phyloP scores from a whole-genome alignment of 2,113 vertebrate species.

The Lipotes vexillifer region DNA sequence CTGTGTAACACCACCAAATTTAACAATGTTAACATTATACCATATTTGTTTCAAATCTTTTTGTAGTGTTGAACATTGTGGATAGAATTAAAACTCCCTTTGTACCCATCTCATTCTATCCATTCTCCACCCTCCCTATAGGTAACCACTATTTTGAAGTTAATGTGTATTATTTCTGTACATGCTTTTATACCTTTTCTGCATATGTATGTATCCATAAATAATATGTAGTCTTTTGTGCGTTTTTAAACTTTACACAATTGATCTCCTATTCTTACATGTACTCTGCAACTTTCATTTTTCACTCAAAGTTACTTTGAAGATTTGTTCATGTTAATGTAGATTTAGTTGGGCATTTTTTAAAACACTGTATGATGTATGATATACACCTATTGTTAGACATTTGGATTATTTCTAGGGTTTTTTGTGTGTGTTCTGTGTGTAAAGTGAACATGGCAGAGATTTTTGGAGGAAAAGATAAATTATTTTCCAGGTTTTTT shows the following conservation, averaged over 20 bases:
- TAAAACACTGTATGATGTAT: constrained; percentile 27
- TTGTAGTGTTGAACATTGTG: constrained; percentile 46
- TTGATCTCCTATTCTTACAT: constrained; percentile 28
- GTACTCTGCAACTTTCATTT: constrained; percentile 58
- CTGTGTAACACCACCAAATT: constrained; percentile 36
- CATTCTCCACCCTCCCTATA: background rate
- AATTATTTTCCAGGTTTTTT: background rate
- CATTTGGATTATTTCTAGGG: constrained; percentile 11
- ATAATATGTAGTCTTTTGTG: constrained; percentile 48
- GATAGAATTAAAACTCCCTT: constrained; percentile 18
- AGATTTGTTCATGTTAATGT: constrained; percentile 44
- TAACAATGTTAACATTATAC: constrained; percentile 30
- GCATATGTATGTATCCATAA: constrained; percentile 54
- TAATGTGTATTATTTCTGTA: constrained; percentile 60
- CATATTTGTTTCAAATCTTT: constrained; percentile 44
- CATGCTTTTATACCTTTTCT: constrained; percentile 50
- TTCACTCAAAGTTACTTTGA: constrained; percentile 34
- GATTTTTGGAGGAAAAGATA: constrained; percentile 48
- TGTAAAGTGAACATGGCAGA: constrained; percentile 37
- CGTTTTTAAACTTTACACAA: constrained; percentile 51
- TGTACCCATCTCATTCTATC: constrained; percentile 31
- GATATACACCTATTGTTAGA: constrained; percentile 17
- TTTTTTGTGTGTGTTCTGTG: background rate
- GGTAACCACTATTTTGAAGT: constrained; percentile 36
- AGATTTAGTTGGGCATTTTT: constrained; percentile 19